Percentiles rank a stretch among this genome's conserved stretches.
Evolutionary conservation across 2,888 invertebrate genomes (phyloP).

Genomic region (Macrophya annulata): DNA sequence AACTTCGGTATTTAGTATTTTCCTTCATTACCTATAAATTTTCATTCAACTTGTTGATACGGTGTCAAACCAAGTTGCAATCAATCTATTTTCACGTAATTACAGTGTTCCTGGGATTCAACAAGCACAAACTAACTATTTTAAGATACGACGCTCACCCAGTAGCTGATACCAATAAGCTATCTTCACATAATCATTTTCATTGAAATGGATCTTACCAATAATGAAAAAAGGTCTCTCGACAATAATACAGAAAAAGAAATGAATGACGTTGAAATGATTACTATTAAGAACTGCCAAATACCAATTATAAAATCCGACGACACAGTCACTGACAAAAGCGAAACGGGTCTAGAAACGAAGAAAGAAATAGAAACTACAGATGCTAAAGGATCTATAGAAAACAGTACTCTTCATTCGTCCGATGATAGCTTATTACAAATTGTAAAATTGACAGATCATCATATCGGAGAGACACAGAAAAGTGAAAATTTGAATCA

Average conservation of each 20-base stretch:
- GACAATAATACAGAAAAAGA: not conserved
- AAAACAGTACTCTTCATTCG: not conserved
- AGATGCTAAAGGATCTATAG: not conserved
- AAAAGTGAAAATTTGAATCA: not conserved
- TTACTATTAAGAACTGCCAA: not conserved
- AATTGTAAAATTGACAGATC: constrained; percentile 9
- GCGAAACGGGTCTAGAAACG: not conserved
- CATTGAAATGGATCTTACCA: constrained; percentile 21
- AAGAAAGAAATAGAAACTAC: not conserved
- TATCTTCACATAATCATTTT: not conserved
- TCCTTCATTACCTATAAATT: not conserved
- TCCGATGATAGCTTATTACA: constrained; percentile 3
- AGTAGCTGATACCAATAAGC: not conserved
- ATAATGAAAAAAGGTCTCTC: not conserved
- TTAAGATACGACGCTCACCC: not conserved
- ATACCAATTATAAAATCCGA: not conserved
- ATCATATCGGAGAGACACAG: not conserved
- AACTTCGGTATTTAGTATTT: not conserved
- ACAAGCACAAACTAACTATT: constrained; percentile 6
- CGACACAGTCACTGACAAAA: constrained; percentile 8
- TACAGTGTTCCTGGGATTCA: constrained; percentile 31
- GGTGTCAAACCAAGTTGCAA: not conserved
- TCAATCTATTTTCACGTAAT: not conserved
- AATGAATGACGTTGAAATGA: not conserved
- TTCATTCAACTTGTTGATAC: not conserved